A percentile compares a stretch with the other conserved stretches of the same genome.
Evolutionary conservation across 2,113 vertebrate species (phyloP).

Genomic region (Aleadryas rufinucha): DNA sequence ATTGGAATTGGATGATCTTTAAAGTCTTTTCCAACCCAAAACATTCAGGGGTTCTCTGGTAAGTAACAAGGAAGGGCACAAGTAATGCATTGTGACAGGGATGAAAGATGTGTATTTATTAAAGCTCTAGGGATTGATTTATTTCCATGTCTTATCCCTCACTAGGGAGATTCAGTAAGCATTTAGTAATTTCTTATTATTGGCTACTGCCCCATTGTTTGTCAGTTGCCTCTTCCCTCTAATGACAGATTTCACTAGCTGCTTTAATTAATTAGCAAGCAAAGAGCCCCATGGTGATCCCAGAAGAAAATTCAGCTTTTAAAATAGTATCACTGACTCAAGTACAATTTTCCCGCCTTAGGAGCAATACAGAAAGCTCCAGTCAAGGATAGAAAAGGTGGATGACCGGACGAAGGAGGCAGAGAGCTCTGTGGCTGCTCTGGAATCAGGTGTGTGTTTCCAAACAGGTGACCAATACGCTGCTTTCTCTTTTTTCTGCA

Average conservation of each 20-base stretch:
- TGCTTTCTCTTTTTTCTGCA: not conserved
- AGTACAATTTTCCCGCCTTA: slow-evolving; percentile 1
- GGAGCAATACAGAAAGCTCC: slow-evolving; percentile 65
- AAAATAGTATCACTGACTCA: not conserved
- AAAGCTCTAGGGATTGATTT: not conserved
- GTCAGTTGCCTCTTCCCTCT: not conserved
- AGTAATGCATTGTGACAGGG: not conserved
- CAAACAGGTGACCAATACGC: not conserved
- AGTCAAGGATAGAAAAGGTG: slow-evolving; percentile 46
- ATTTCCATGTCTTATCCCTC: not conserved
- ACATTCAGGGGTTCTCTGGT: not conserved
- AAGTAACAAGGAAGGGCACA: not conserved
- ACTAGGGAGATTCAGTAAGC: not conserved
- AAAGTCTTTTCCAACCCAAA: not conserved
- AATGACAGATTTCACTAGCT: not conserved
- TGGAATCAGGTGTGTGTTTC: slow-evolving; percentile 63
- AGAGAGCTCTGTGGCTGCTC: slow-evolving; percentile 40
- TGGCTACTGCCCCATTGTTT: not conserved
- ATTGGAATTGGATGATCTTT: not conserved
- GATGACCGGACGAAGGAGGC: slow-evolving; percentile 64
- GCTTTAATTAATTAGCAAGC: not conserved
- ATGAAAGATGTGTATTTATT: not conserved
- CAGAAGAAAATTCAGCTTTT: not conserved
- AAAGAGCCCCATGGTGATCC: not conserved
- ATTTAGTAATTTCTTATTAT: not conserved